phyloP scores from a whole-genome alignment of 2,113 vertebrate species.

The Vulpes vulpes region DNA sequence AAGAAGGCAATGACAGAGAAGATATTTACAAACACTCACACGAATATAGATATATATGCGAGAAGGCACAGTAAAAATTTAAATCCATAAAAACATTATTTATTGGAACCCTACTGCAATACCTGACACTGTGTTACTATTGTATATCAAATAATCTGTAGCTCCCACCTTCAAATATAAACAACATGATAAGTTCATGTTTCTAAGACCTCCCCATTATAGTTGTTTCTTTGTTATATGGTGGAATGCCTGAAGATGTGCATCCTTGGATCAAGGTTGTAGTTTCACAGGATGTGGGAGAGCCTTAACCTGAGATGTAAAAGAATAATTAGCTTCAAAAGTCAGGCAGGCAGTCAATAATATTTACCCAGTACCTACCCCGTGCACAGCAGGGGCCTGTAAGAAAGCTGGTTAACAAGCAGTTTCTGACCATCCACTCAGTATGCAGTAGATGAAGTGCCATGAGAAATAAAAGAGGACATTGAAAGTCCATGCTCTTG shows the following conservation, averaged over 20 bases:
- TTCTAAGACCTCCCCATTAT: background rate
- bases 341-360: background rate
- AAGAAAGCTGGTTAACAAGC: background rate
- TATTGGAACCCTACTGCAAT: background rate
- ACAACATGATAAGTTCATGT: background rate
- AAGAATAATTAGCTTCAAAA: constrained; percentile 29
- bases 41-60: background rate
- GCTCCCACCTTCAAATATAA: background rate
- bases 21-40: background rate
- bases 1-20: background rate
- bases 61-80: background rate
- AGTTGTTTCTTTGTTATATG: background rate
- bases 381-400: background rate
- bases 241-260: background rate
- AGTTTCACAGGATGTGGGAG: background rate
- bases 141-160: background rate
- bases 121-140: background rate
- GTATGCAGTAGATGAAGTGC: background rate
- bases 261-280: background rate
- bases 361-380: background rate
- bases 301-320: background rate
- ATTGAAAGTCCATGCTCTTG: background rate
- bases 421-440: background rate
- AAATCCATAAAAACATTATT: background rate
- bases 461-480: background rate